Conservation (phyloP, 2,888 invertebrate species). For the Lithodes maja region DNA sequence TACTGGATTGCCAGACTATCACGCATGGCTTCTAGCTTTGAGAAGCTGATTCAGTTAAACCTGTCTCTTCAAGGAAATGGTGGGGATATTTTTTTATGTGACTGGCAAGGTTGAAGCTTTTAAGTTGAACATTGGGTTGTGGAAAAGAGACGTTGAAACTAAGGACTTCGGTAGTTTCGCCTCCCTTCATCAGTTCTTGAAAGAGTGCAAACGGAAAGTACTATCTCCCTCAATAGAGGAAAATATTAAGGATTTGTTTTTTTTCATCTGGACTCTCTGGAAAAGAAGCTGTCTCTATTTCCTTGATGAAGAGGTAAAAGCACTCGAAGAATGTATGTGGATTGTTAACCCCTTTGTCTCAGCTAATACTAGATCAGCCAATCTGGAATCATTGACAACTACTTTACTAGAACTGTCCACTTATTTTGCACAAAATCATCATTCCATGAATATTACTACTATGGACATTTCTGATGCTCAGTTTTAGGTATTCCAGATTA, state of each 20-base stretch:
- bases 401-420: constrained; percentile 3
- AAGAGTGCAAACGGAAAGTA: constrained; percentile 17
- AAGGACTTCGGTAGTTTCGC: constrained; percentile 1
- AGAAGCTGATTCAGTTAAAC: constrained; percentile 12
- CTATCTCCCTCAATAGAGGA: constrained; percentile 11
- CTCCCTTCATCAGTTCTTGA: constrained; percentile 9
- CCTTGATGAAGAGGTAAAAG: constrained; percentile 16
- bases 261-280: constrained; percentile 3
- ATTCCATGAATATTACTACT: constrained; percentile 18
- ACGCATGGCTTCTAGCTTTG: neutral
- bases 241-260: constrained; percentile 20
- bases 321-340: constrained; percentile 3
- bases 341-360: constrained; percentile 20
- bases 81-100: constrained; percentile 28
- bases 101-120: neutral
- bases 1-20: constrained; percentile 14
- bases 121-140: constrained; percentile 20
- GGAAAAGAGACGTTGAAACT: constrained; percentile 15
- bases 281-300: constrained; percentile 5
- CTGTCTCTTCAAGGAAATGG: neutral
- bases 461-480: constrained; percentile 37
- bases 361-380: constrained; percentile 31
- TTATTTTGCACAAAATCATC: constrained; percentile 7
- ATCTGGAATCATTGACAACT: constrained; percentile 24
- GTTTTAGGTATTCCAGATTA: constrained; percentile 35